Evolutionary conservation across 2,797 vertebrate genomes (phyloP), one percentile per base, ranked within the genome.

Genomic region (Hylomyscus alleni): DNA sequence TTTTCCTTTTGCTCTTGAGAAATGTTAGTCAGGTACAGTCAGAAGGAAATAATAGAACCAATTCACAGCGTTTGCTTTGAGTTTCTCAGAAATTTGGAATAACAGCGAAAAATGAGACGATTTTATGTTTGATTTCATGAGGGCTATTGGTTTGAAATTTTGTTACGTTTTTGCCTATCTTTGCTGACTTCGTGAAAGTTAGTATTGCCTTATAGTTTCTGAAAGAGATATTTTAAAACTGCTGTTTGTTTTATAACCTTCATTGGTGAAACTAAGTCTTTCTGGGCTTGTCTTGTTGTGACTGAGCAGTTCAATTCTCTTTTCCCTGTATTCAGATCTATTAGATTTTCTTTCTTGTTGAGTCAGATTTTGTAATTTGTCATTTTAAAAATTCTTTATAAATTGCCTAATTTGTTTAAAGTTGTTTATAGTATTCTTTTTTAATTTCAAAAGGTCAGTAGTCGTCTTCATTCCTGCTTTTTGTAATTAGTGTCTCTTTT

Each of bases 11-110:
- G 6, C 54, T 96, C 31, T 17, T 15, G 44, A 91, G 76, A 88
- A 87, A 80, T 84, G 94, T 95, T 89, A 78, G 73, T 95, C 75
- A 97, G 62, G 20, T 81, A 29, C n/a, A 83, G 22, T 95, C 85
- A 95, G 67, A 90, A 54, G 29, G 91, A 29, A 89, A 78, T 81
- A 88, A 83, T 94, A 84, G 10, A 81, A 86, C 40, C 54, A 91
- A 86, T 89, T 95, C n/a, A 34, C 56, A 95, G 40, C 78, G 29
- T 93, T 82, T 88, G 6, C 92, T 40, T 96, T 96, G 94, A 20
- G 65, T 88, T 88, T 93, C 10, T 34, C 44, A 87, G 67, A 80
- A 93, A 67, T 78, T 20, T 20, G 10, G 6, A 37, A 29, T 8
- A 3, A 40, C 24, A 40, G 11, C 40, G 40, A 58, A 14, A 40